phyloP scores from a whole-genome alignment of 53 echinoderm and acorn worm genomes.

The Temnopleurus reevesii region DNA sequence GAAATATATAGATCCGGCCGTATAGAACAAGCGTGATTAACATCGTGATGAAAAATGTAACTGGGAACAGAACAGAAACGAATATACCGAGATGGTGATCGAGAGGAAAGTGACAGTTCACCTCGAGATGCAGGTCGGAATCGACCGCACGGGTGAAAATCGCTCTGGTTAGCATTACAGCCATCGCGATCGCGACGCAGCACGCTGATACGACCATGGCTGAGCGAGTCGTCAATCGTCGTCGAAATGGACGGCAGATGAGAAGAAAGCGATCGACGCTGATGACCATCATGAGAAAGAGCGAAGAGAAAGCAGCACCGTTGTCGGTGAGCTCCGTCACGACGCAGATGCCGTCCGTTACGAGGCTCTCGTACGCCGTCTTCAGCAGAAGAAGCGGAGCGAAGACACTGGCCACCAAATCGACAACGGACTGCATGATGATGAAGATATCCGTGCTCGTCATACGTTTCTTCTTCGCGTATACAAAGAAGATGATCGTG shows the following conservation, averaged over 20 bases:
- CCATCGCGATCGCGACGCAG: not conserved
- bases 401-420: constrained; percentile 16
- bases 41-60: not conserved
- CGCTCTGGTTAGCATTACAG: not conserved
- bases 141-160: not conserved
- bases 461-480: constrained; percentile 4
- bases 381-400: not conserved
- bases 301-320: constrained; percentile 13
- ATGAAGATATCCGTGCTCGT: constrained; percentile 32
- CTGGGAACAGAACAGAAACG: constrained; percentile 10
- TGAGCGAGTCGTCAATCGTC: not conserved
- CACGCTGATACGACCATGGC: not conserved
- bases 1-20: not conserved
- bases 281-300: constrained; percentile 28
- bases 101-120: not conserved
- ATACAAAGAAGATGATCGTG: not conserved
- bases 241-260: constrained; percentile 27
- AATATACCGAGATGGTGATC: not conserved
- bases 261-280: constrained; percentile 20
- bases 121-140: not conserved
- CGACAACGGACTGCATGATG: not conserved
- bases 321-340: constrained; percentile 14
- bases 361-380: not conserved
- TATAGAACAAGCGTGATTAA: not conserved
- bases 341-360: constrained; percentile 4